phyloP scores from a whole-genome alignment of 37 sponge, comb jelly and placozoan genomes.

The Haliclona indistincta region DNA sequence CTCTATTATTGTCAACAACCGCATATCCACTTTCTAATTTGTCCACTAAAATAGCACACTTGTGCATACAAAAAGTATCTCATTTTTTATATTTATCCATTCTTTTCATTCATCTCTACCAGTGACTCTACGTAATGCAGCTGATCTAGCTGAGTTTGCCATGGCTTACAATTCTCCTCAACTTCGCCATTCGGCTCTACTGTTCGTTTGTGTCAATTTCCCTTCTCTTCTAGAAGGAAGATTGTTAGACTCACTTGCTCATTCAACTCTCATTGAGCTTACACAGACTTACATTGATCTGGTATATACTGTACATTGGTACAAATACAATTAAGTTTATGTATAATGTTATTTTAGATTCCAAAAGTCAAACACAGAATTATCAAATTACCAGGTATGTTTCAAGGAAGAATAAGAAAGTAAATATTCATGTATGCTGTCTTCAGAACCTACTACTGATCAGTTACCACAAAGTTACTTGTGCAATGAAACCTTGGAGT shows the following conservation, averaged over 20 bases:
- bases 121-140: slow-evolving; percentile 62
- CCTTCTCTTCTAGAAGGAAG: slow-evolving; percentile 66
- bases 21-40: neutral
- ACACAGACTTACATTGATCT: slow-evolving; percentile 28
- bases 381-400: slow-evolving; percentile 54
- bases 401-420: neutral
- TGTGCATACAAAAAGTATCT: no score
- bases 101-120: neutral
- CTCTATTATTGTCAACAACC: neutral
- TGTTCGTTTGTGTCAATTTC: slow-evolving; percentile 79
- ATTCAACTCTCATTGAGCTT: slow-evolving; percentile 17
- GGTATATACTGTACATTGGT: slow-evolving; percentile 16
- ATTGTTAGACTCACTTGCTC: slow-evolving; percentile 28
- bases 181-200: slow-evolving; percentile 61
- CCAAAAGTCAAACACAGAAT: slow-evolving; percentile 7
- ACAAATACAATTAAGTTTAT: neutral
- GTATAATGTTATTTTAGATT: slow-evolving; percentile 1
- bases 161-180: slow-evolving; percentile 64
- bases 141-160: slow-evolving; percentile 52
- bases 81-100: neutral
- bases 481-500: slow-evolving; percentile 3
- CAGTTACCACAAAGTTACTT: slow-evolving; percentile 59
- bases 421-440: neutral
- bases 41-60: no score
- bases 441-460: slow-evolving; percentile 28